phyloP scores from a whole-genome alignment of 2,113 vertebrate species.

The Scalopus aquaticus region DNA sequence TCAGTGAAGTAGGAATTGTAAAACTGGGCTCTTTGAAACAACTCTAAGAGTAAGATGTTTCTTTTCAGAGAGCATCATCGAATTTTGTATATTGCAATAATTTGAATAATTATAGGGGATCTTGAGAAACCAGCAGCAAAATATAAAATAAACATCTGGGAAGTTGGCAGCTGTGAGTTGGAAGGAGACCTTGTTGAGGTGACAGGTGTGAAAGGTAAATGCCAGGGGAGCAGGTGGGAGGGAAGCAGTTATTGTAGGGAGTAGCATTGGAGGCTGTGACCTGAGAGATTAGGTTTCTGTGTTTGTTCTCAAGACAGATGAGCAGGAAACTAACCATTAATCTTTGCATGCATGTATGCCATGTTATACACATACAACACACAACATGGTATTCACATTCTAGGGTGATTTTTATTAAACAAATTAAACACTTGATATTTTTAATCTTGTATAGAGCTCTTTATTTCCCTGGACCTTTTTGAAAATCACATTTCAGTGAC shows the following conservation, averaged over 20 bases:
- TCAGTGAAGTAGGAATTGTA: slow-evolving; percentile 39
- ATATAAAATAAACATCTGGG: slow-evolving; percentile 58
- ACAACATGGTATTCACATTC: background rate
- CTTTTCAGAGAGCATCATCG: slow-evolving; percentile 25
- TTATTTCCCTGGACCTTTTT: background rate
- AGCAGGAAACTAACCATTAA: background rate
- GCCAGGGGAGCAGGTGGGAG: background rate
- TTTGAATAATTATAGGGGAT: slow-evolving; percentile 47
- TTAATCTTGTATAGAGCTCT: background rate
- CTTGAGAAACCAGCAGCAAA: slow-evolving; percentile 48
- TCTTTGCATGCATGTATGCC: background rate
- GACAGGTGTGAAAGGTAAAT: slow-evolving; percentile 26
- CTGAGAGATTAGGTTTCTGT: background rate
- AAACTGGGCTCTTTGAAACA: slow-evolving; percentile 32
- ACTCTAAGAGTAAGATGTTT: slow-evolving; percentile 5
- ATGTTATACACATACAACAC: background rate
- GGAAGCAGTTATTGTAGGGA: background rate
- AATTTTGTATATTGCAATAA: slow-evolving; percentile 32
- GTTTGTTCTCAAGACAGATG: slow-evolving; percentile 31
- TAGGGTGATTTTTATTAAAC: slow-evolving; percentile 18
- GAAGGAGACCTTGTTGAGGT: background rate
- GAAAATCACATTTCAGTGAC: background rate
- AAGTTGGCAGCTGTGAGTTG: slow-evolving; percentile 14
- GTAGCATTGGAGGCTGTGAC: background rate
- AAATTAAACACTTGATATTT: background rate